These are phyloP conservation scores for Brevimyrus niger DNA, from an alignment of 2,113 vertebrate species.

Conservation along the genomic window DNA sequence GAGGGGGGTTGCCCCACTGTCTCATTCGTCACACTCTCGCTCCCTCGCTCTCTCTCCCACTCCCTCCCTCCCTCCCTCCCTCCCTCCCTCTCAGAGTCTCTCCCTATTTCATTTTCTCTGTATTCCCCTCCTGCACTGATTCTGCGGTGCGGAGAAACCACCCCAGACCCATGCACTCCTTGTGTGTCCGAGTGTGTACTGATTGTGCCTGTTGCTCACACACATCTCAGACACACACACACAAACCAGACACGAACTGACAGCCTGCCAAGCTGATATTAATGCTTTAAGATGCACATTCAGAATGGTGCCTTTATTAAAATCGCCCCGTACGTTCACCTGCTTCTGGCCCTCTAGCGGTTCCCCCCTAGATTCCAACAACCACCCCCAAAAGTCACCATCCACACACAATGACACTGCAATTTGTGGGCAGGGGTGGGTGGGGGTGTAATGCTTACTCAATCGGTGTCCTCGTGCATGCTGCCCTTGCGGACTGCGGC, in stretches of 20 bases:
- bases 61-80: neutral
- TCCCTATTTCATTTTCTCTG: constrained; percentile 29
- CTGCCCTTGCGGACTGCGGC: neutral
- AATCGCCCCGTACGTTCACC: neutral
- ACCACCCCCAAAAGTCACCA: neutral
- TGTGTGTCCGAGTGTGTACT: neutral
- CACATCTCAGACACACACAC: constrained; percentile 18
- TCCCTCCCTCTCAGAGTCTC: neutral
- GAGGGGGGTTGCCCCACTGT: constrained; percentile 57
- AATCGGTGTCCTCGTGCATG: neutral
- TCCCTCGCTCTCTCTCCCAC: neutral
- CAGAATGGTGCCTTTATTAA: neutral
- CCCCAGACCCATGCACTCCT: neutral
- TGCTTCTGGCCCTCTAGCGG: neutral
- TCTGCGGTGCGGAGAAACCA: constrained; percentile 52
- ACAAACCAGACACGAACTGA: neutral
- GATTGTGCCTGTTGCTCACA: neutral
- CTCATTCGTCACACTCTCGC: constrained; percentile 22
- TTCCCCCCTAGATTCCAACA: neutral
- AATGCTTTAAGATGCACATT: neutral
- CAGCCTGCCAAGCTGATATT: neutral
- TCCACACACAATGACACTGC: neutral
- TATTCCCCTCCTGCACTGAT: neutral
- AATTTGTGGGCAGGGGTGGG: fast-evolving
- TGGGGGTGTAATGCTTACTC: neutral